Conservation (phyloP, 1,140 invertebrate genomes). For the Cataglyphis hispanica region DNA sequence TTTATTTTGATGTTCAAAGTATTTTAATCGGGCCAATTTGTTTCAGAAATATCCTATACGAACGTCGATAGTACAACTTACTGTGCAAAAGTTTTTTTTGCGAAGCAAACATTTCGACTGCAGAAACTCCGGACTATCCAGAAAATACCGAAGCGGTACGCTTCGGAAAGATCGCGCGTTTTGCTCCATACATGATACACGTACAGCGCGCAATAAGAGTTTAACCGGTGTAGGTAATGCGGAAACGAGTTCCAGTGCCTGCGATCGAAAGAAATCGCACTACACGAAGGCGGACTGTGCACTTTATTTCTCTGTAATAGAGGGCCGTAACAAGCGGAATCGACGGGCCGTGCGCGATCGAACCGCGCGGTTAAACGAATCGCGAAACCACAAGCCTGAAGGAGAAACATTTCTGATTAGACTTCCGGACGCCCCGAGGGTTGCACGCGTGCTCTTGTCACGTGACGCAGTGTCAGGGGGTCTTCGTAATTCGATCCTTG, state of each 20-base stretch:
- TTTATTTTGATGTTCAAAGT: neutral
- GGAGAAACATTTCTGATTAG: conserved; percentile 66
- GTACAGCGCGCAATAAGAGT: conserved; percentile 34
- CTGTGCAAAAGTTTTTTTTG: conserved; percentile 40
- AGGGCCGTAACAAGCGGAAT: conserved; percentile 48
- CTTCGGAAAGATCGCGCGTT: conserved; percentile 21
- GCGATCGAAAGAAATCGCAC: conserved; percentile 58
- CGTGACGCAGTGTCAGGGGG: neutral
- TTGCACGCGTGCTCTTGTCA: conserved; percentile 3
- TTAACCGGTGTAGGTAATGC: conserved; percentile 48
- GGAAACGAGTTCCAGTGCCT: conserved; percentile 46
- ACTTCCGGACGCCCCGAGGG: neutral
- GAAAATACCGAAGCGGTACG: conserved; percentile 27
- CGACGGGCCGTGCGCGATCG: conserved; percentile 48
- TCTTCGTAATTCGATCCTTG: neutral
- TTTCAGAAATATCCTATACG: conserved; percentile 6
- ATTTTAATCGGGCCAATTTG: conserved; percentile 24
- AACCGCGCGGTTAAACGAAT: conserved; percentile 59
- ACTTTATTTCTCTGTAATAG: conserved; percentile 47
- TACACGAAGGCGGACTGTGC: conserved; percentile 15
- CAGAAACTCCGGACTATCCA: conserved; percentile 27
- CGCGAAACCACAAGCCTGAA: conserved; percentile 43
- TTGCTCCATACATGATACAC: conserved; percentile 25
- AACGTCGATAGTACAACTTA: conserved; percentile 25
- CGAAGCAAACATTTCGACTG: conserved; percentile 38